phyloP scores from a whole-genome alignment of 2,797 vertebrate genomes.

The Manis pentadactyla region DNA sequence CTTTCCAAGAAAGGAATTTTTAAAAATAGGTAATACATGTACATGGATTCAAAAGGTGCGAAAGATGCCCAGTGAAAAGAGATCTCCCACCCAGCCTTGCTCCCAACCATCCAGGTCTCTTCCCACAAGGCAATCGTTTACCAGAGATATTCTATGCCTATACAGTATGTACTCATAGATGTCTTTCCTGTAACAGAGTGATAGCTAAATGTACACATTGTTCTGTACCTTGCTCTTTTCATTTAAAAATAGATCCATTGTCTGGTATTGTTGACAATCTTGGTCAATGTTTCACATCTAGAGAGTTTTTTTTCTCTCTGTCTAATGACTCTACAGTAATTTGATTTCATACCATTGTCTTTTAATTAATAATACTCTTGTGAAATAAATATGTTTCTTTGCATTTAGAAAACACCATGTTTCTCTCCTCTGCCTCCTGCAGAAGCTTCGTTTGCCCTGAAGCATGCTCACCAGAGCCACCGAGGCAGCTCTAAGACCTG shows the following conservation, averaged over 20 bases:
- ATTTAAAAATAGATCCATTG: background rate
- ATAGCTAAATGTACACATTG: background rate
- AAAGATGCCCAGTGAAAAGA: background rate
- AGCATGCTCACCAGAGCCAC: background rate
- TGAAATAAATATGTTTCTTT: background rate
- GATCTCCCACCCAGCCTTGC: background rate
- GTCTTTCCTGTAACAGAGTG: background rate
- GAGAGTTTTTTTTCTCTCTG: background rate
- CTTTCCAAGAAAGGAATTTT: conserved; percentile 11
- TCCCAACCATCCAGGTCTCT: background rate
- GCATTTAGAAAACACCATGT: background rate
- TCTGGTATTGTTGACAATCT: background rate
- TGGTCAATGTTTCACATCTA: background rate
- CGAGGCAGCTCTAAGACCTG: background rate
- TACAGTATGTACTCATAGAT: background rate
- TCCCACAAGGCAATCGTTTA: background rate
- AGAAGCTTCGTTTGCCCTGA: background rate
- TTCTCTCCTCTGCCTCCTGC: background rate
- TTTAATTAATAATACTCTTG: background rate
- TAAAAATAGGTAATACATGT: background rate
- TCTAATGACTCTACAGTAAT: background rate
- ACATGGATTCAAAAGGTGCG: background rate
- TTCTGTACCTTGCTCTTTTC: background rate
- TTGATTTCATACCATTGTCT: background rate
- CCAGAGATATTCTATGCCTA: background rate